A percentile compares a stretch with the other conserved stretches of the same genome.
Conservation (phyloP, 2,888 invertebrate species). For the Heliconius sara region DNA sequence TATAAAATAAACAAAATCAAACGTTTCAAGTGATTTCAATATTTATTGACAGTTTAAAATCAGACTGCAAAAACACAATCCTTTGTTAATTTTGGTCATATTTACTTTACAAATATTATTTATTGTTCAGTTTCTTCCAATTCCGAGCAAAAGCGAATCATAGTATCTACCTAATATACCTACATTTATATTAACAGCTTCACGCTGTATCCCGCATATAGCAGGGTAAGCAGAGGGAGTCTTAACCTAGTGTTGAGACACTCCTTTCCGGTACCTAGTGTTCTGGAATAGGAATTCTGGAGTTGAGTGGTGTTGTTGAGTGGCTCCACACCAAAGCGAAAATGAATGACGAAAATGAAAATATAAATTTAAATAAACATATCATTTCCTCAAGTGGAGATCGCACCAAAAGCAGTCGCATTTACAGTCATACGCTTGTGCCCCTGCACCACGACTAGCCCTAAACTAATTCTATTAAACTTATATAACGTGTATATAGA, state of each 20-base stretch:
- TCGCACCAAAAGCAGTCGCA: not conserved
- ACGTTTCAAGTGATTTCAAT: conserved; percentile 27
- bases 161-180: not conserved
- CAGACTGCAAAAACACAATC: conserved; percentile 30
- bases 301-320: too few species aligned
- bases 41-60: conserved; percentile 37
- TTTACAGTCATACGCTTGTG: not conserved
- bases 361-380: not conserved
- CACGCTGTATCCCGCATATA: too few species aligned
- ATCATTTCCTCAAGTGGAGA: not conserved
- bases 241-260: too few species aligned
- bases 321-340: too few species aligned
- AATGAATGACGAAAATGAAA: too few species aligned
- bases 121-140: conserved; percentile 72
- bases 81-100: conserved; percentile 47
- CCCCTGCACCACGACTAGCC: not conserved
- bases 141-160: conserved; percentile 56
- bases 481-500: too few species aligned
- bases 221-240: too few species aligned
- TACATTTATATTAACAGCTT: too few species aligned
- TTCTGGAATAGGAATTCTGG: too few species aligned
- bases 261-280: too few species aligned
- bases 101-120: conserved; percentile 76
- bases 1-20: conserved; percentile 17
- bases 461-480: too few species aligned